Conservation (phyloP, 2,113 vertebrate species). For the Prionailurus viverrinus region DNA sequence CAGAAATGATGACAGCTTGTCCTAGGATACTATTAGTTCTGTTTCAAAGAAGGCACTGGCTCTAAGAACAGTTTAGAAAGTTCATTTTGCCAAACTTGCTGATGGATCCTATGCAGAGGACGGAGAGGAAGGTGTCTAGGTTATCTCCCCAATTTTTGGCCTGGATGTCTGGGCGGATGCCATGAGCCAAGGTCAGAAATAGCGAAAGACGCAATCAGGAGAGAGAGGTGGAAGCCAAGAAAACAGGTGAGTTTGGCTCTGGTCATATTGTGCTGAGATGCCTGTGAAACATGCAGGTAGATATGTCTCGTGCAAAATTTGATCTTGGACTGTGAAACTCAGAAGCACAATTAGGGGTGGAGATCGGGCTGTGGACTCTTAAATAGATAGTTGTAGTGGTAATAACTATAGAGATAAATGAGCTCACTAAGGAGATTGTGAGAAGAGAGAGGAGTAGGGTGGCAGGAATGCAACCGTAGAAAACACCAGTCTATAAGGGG, state of each 20-base stretch:
- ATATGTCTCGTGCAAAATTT: not conserved
- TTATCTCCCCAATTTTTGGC: not conserved
- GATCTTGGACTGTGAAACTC: not conserved
- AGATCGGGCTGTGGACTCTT: not conserved
- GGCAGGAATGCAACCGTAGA: not conserved
- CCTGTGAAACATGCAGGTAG: not conserved
- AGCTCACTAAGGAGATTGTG: not conserved
- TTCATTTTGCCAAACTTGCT: not conserved
- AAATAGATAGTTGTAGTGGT: not conserved
- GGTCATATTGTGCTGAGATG: not conserved
- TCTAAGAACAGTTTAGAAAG: not conserved
- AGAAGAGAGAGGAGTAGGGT: not conserved
- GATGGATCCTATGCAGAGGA: not conserved
- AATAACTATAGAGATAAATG: not conserved
- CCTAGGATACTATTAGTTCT: not conserved
- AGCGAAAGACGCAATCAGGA: not conserved
- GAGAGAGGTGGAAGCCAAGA: not conserved
- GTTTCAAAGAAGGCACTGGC: not conserved
- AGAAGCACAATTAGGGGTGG: not conserved
- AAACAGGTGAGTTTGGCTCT: not conserved
- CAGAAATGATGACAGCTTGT: not conserved
- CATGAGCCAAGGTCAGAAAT: conserved; percentile 16
- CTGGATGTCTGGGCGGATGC: not conserved
- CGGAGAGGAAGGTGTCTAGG: not conserved
- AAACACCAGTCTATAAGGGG: not conserved